These are phyloP conservation scores for Gasterosteus nipponicus DNA, from an alignment of 2,113 vertebrate genomes.

Conservation along the genomic window DNA sequence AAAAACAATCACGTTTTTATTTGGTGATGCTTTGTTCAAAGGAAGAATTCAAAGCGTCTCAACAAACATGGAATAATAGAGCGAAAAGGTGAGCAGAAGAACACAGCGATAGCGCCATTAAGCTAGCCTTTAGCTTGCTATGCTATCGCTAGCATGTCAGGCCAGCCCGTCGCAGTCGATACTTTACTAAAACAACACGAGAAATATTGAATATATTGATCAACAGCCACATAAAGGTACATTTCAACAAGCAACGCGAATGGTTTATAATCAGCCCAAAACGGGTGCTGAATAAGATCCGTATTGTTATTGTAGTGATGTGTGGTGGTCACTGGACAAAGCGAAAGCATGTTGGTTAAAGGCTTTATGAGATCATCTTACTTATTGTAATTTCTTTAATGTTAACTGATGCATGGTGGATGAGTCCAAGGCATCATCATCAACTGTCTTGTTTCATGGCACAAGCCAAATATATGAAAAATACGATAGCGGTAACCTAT, in stretches of 20 bases:
- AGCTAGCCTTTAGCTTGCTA: slow-evolving; percentile 45
- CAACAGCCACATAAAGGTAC: background rate
- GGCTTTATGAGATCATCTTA: background rate
- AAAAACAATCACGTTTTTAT: accelerated
- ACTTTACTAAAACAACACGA: too few relatives aligned
- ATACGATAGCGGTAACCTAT: too few relatives aligned
- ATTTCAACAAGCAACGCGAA: accelerated
- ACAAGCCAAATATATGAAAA: background rate
- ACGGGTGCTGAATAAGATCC: background rate
- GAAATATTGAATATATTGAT: background rate
- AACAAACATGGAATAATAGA: slow-evolving; percentile 26
- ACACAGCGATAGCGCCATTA: background rate
- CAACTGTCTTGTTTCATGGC: background rate
- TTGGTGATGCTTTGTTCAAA: background rate
- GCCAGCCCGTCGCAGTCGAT: slow-evolving; percentile 13
- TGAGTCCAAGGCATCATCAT: accelerated
- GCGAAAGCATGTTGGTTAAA: slow-evolving; percentile 13
- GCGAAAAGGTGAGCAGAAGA: slow-evolving; percentile 47
- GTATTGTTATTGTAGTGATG: background rate
- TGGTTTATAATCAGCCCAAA: background rate
- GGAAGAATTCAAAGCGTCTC: background rate
- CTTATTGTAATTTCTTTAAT: background rate
- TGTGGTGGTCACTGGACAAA: slow-evolving; percentile 20
- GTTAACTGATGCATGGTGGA: too few relatives aligned
- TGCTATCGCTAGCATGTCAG: slow-evolving; percentile 61